Evolutionary conservation across 2,888 invertebrate genomes (phyloP).

Genomic region (Nycteola revayana): DNA sequence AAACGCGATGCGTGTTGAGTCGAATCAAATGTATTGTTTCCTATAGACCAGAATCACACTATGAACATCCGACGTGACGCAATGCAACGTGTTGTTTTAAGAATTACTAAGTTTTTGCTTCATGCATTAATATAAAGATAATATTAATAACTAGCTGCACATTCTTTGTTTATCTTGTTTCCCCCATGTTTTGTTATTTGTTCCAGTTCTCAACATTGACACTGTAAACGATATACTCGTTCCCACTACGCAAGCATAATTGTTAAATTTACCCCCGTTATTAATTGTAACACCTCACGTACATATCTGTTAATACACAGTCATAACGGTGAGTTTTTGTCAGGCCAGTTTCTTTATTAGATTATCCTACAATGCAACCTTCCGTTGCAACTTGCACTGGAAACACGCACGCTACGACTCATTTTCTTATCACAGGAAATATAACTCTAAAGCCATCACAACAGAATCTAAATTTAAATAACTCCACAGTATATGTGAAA

Average conservation of each 20-base stretch:
- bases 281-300: slow-evolving; percentile 20
- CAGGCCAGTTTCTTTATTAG: slow-evolving; percentile 31
- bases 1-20: too few relatives aligned
- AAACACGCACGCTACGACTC: slow-evolving; percentile 47
- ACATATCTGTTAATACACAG: slow-evolving; percentile 7
- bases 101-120: too few relatives aligned
- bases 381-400: slow-evolving; percentile 41
- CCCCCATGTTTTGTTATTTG: too few relatives aligned
- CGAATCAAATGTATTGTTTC: too few relatives aligned
- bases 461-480: slow-evolving; percentile 24
- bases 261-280: slow-evolving; percentile 22
- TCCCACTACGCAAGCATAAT: slow-evolving; percentile 11
- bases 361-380: slow-evolving; percentile 43
- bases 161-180: too few relatives aligned
- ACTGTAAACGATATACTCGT: too few relatives aligned
- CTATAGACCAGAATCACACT: too few relatives aligned
- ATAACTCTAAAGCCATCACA: slow-evolving; percentile 12
- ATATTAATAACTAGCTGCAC: too few relatives aligned
- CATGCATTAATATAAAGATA: too few relatives aligned
- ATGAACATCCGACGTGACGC: too few relatives aligned
- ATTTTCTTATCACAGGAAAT: slow-evolving; percentile 30
- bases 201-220: too few relatives aligned
- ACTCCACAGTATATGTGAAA: slow-evolving; percentile 29
- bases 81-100: too few relatives aligned
- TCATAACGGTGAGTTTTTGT: slow-evolving; percentile 25